These are phyloP conservation scores for Campylomormyrus tamandua DNA, from an alignment of 2,113 vertebrate genomes.

Conservation along the genomic window DNA sequence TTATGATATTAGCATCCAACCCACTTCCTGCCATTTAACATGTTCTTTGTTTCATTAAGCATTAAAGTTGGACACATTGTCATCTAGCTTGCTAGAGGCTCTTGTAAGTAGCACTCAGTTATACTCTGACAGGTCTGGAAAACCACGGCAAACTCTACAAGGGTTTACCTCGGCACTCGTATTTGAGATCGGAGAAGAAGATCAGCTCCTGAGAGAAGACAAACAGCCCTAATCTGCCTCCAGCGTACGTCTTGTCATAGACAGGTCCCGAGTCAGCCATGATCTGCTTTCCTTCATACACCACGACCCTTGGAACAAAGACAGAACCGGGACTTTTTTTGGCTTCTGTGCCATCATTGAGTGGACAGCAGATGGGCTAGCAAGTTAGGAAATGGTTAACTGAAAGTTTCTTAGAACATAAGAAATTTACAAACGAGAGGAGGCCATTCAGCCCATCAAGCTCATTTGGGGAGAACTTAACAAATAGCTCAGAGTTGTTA, in stretches of 20 bases:
- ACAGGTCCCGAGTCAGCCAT: constrained; percentile 93
- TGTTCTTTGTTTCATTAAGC: not conserved
- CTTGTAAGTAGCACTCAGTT: not conserved
- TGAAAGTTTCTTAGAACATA: not conserved
- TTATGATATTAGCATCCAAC: not conserved
- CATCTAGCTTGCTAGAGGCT: not conserved
- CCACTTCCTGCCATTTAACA: not conserved
- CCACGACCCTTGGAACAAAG: constrained; percentile 71
- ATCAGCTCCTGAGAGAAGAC: constrained; percentile 98
- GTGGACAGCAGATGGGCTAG: not conserved
- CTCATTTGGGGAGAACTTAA: too few relatives aligned
- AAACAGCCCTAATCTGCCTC: constrained; percentile 89
- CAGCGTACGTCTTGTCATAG: constrained; percentile 88
- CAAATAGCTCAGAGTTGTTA: too few relatives aligned
- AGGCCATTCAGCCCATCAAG: not conserved
- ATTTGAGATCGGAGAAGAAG: constrained; percentile 98
- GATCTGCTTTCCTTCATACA: constrained; percentile 94
- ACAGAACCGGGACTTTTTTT: not conserved
- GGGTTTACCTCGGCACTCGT: constrained; percentile 92
- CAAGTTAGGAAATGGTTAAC: not conserved
- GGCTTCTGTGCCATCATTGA: not conserved
- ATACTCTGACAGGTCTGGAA: not conserved
- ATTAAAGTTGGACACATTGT: not conserved
- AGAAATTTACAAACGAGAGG: not conserved
- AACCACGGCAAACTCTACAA: not conserved